A percentile compares a stretch with the other conserved stretches of the same genome.
phyloP scores from a whole-genome alignment of 2,113 vertebrate species.

The Neogale vison region DNA sequence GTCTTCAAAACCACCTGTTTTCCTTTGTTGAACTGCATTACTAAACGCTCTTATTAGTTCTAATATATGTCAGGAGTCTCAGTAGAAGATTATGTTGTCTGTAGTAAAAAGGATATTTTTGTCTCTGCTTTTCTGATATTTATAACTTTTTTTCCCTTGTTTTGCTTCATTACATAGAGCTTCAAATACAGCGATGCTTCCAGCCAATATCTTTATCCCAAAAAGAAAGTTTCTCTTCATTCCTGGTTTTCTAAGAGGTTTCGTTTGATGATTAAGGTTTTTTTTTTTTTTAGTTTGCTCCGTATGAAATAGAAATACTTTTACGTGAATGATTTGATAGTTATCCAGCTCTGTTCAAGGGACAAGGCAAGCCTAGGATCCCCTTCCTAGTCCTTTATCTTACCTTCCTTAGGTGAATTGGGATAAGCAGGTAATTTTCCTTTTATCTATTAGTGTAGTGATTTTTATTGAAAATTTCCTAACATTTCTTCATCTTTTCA shows the following conservation, averaged over 20 bases:
- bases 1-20: neutral
- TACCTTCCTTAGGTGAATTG: neutral
- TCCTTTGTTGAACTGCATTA: neutral
- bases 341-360: neutral
- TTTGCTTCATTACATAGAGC: neutral
- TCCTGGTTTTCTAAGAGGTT: neutral
- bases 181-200: neutral
- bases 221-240: neutral
- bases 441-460: neutral
- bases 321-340: neutral
- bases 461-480: constrained; percentile 9
- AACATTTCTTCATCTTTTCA: neutral
- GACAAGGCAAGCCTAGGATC: neutral
- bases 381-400: neutral
- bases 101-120: neutral
- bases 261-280: neutral
- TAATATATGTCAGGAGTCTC: neutral
- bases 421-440: neutral
- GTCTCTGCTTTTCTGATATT: neutral
- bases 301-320: neutral
- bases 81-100: neutral
- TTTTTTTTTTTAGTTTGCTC: neutral
- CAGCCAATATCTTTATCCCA: neutral
- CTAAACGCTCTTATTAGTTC: neutral
- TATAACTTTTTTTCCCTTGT: neutral